Percentiles rank a stretch among this genome's conserved stretches.
Conservation (phyloP, 30 jellyfish, hydroid and myxozoan genomes). For the Hydra vulgaris region DNA sequence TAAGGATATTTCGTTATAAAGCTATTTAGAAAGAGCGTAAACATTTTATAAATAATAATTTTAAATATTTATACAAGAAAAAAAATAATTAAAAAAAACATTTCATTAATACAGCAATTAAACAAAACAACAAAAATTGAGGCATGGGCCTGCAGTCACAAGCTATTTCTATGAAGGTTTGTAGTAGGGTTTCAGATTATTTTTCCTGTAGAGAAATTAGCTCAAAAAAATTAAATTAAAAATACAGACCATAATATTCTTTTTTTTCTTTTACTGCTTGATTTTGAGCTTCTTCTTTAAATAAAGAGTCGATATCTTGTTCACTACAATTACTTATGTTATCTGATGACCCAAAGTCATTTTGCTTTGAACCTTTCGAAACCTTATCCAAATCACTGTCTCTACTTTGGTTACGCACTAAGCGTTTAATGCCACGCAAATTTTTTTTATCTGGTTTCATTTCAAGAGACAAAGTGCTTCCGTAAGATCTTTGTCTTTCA, state of each 20-base stretch:
- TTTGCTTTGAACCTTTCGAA: not conserved
- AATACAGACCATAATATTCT: slow-evolving; percentile 40
- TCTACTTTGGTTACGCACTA: slow-evolving; percentile 39
- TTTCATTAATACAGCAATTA: too few species aligned
- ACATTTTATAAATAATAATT: too few species aligned
- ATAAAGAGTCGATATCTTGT: slow-evolving; percentile 61
- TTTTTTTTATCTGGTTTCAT: slow-evolving; percentile 9
- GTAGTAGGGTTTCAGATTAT: too few species aligned
- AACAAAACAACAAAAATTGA: too few species aligned
- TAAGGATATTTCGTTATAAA: too few species aligned
- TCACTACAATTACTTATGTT: slow-evolving; percentile 26
- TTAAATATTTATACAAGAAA: too few species aligned
- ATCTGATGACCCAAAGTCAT: not conserved
- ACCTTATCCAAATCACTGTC: slow-evolving; percentile 15
- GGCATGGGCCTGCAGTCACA: too few species aligned
- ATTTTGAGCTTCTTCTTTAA: slow-evolving; percentile 42
- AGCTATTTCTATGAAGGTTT: too few species aligned
- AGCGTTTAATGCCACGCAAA: slow-evolving; percentile 1
- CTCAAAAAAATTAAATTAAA: not conserved
- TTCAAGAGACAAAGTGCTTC: slow-evolving; percentile 9
- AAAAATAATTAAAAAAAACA: too few species aligned
- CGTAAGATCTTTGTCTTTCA: slow-evolving; percentile 29
- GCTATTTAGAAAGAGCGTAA: too few species aligned
- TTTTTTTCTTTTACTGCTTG: slow-evolving; percentile 3
- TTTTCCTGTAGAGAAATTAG: too few species aligned